These are phyloP conservation scores for Calephelis perditalis DNA, from an alignment of 2,888 invertebrate genomes.

Conservation along the genomic window DNA sequence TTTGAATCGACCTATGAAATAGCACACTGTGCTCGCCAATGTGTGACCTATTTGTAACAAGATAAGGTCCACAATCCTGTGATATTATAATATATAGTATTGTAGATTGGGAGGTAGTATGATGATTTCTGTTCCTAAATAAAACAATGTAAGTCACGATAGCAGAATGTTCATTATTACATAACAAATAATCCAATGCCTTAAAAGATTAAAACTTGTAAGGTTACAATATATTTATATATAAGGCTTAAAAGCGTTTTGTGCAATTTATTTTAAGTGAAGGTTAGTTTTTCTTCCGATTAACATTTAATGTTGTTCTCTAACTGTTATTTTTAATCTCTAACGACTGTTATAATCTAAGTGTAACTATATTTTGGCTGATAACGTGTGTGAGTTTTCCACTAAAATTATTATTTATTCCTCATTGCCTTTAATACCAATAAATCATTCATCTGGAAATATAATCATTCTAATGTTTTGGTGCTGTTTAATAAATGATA, in stretches of 20 bases:
- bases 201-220: slow-evolving; percentile 9
- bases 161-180: slow-evolving; percentile 2
- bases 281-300: slow-evolving; percentile 1
- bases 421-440: too few species aligned
- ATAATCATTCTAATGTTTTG: too few species aligned
- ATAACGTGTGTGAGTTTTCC: slow-evolving; percentile 19
- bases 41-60: slow-evolving; percentile 25
- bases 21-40: slow-evolving; percentile 19
- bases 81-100: slow-evolving; percentile 42
- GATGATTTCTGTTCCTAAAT: slow-evolving; percentile 26
- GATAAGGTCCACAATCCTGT: slow-evolving; percentile 43
- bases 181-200: slow-evolving; percentile 9
- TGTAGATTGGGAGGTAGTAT: slow-evolving; percentile 24
- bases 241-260: slow-evolving; percentile 1
- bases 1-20: background rate
- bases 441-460: too few species aligned
- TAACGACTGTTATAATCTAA: slow-evolving; percentile 10
- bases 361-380: slow-evolving; percentile 17
- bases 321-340: slow-evolving; percentile 5
- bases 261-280: slow-evolving; percentile 10
- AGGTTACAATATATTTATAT: slow-evolving; percentile 7
- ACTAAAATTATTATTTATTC: background rate
- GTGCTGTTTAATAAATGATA: too few species aligned
- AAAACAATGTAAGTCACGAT: slow-evolving; percentile 15
- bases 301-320: slow-evolving; percentile 6